phyloP scores from a whole-genome alignment of 2,113 vertebrate species.

The Macquaria ambigua region DNA sequence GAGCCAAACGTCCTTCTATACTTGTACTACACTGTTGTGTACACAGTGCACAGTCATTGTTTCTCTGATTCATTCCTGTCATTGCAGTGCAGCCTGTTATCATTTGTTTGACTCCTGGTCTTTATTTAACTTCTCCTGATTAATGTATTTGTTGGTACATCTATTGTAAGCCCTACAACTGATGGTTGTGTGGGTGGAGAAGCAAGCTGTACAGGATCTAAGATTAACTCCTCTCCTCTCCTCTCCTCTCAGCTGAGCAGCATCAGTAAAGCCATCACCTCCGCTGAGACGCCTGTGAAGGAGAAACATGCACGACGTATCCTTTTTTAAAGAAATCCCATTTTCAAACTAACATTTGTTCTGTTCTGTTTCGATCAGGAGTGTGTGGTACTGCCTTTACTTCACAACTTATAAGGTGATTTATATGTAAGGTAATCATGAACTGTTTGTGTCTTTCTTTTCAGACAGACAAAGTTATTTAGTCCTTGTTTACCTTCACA shows the following conservation, averaged over 20 bases:
- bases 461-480: background rate
- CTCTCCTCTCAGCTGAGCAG: conserved; percentile 89
- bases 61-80: conserved; percentile 24
- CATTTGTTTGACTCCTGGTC: conserved; percentile 27
- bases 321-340: conserved; percentile 78
- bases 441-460: background rate
- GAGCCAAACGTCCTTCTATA: background rate
- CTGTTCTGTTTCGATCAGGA: background rate
- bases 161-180: conserved; percentile 6
- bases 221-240: conserved; percentile 18
- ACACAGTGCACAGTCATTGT: conserved; percentile 26
- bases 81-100: conserved; percentile 12
- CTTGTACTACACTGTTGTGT: background rate
- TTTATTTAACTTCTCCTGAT: conserved; percentile 18
- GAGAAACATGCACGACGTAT: conserved; percentile 99
- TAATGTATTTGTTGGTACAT: background rate
- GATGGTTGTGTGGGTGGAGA: conserved; percentile 12
- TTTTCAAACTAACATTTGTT: background rate
- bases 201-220: background rate
- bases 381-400: background rate
- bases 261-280: conserved; percentile 98
- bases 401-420: background rate
- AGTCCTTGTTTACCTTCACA: background rate
- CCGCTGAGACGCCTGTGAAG: conserved; percentile 93
- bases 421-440: background rate